phyloP scores from a whole-genome alignment of 2,113 vertebrate species.

The Echinops telfairi region DNA sequence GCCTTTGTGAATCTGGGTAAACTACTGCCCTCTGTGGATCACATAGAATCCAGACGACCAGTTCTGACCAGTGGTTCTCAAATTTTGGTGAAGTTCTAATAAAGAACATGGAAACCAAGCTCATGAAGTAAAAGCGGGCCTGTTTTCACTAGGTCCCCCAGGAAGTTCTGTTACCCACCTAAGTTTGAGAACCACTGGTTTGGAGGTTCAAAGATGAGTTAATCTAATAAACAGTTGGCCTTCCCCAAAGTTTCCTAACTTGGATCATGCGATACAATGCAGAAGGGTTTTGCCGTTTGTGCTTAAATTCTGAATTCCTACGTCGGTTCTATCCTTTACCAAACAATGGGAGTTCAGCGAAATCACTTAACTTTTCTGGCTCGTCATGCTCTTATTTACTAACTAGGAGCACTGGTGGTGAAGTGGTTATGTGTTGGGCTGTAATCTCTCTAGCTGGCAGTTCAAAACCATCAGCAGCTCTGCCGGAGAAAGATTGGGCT shows the following conservation, averaged over 20 bases:
- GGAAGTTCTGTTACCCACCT: neutral
- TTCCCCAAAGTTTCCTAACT: neutral
- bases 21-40: neutral
- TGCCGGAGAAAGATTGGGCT: too few relatives aligned
- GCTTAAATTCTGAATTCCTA: neutral
- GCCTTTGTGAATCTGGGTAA: neutral
- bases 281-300: neutral
- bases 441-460: too few relatives aligned
- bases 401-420: neutral
- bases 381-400: neutral
- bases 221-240: neutral
- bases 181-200: neutral
- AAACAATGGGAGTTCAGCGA: neutral
- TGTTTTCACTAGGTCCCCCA: neutral
- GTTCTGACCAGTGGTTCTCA: neutral
- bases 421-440: too few relatives aligned
- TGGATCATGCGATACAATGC: neutral
- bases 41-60: neutral
- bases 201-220: neutral
- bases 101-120: neutral
- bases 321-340: neutral
- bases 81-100: constrained; percentile 35
- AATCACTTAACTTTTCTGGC: neutral
- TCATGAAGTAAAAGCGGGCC: neutral
- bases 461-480: too few relatives aligned